Percentiles rank a stretch among this genome's conserved stretches.
phyloP scores from a whole-genome alignment of 2,888 invertebrate species.

The Homarus gammarus region DNA sequence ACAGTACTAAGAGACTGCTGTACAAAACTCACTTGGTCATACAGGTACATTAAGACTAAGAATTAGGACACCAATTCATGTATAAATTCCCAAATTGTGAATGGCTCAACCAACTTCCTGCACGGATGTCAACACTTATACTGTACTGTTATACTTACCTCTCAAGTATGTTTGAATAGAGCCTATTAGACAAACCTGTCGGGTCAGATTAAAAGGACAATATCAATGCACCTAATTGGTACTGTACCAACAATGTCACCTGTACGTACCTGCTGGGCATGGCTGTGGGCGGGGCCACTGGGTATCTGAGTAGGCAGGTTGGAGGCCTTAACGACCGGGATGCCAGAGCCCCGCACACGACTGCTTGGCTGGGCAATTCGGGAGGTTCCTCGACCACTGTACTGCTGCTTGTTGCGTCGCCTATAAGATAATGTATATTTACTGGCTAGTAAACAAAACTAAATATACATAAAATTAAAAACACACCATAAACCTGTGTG shows the following conservation, averaged over 20 bases:
- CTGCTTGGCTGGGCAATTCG: constrained; percentile 39
- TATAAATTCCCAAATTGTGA: background rate
- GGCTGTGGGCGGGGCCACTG: constrained; percentile 61
- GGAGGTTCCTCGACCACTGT: constrained; percentile 35
- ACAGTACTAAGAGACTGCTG: background rate
- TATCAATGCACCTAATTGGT: background rate
- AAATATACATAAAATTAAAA: background rate
- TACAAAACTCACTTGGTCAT: background rate
- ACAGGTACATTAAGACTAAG: too few relatives aligned
- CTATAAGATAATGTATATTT: constrained; percentile 15
- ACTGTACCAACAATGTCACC: background rate
- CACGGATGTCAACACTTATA: background rate
- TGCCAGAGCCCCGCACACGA: constrained; percentile 53
- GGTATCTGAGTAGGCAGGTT: constrained; percentile 70
- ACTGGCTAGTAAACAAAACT: background rate
- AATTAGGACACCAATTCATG: too few relatives aligned
- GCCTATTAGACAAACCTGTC: background rate
- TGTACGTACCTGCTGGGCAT: constrained; percentile 62
- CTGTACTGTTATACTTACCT: too few relatives aligned
- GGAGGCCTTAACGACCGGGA: constrained; percentile 60
- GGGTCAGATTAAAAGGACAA: background rate
- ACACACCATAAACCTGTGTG: background rate
- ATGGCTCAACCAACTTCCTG: too few relatives aligned
- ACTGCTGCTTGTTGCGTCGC: constrained; percentile 62
- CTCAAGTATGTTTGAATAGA: background rate